A percentile compares a stretch with the other conserved stretches of the same genome.
Evolutionary conservation across 2,888 invertebrate species (phyloP).

Genomic region (Ornithoptera priamus): DNA sequence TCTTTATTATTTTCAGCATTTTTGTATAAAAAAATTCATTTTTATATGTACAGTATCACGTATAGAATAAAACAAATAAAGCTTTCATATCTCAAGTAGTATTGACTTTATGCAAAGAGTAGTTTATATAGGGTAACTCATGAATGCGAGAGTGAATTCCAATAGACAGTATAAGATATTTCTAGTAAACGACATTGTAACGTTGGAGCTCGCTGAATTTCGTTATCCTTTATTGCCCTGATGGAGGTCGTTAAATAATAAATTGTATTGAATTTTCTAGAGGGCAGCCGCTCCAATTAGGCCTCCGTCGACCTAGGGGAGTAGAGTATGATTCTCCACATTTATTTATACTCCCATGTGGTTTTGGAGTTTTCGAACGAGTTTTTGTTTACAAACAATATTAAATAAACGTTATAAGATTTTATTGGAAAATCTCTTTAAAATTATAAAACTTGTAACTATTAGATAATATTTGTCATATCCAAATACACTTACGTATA

Average conservation of each 20-base stretch:
- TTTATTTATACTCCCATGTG: slow-evolving; percentile 11
- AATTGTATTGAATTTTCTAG: slow-evolving; percentile 40
- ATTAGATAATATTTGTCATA: no score
- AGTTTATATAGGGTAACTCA: background rate
- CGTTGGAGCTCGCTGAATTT: slow-evolving; percentile 42
- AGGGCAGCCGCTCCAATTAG: slow-evolving; percentile 37
- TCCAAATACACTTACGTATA: no score
- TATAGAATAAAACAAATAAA: background rate
- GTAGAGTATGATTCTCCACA: slow-evolving; percentile 19
- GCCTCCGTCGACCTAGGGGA: slow-evolving; percentile 14
- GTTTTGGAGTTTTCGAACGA: slow-evolving; percentile 1
- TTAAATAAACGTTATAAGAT: no score
- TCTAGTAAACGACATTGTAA: slow-evolving; percentile 37
- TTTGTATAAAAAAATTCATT: background rate
- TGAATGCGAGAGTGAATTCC: slow-evolving; percentile 6
- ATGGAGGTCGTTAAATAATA: slow-evolving; percentile 49
- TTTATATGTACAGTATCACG: background rate
- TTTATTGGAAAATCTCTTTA: no score
- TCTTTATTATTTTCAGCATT: background rate
- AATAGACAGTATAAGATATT: slow-evolving; percentile 19
- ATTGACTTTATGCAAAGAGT: background rate
- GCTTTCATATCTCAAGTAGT: background rate
- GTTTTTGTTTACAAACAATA: background rate
- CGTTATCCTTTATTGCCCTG: slow-evolving; percentile 58
- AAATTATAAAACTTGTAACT: no score